These are phyloP conservation scores for Trissolcus japonicus DNA, from an alignment of 2,888 invertebrate species.

Conservation along the genomic window DNA sequence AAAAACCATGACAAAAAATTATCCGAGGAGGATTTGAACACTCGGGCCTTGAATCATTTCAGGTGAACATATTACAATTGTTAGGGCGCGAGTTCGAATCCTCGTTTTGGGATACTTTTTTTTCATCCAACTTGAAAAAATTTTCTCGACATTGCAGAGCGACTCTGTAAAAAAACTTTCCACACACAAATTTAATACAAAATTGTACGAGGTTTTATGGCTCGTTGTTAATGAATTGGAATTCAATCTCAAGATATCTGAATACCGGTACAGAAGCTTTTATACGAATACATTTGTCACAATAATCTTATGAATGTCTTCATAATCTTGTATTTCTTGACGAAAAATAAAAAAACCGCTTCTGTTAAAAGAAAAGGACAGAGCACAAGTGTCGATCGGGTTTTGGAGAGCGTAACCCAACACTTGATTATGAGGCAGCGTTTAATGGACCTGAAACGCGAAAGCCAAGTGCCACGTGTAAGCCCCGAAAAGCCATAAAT, in stretches of 20 bases:
- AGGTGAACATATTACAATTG: no score
- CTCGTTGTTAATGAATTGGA: no score
- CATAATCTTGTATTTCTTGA: constrained; percentile 19
- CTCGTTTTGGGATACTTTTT: no score
- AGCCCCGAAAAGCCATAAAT: constrained; percentile 17
- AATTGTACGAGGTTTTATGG: no score
- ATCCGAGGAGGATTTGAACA: no score
- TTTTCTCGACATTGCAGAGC: no score
- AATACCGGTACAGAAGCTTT: constrained; percentile 8
- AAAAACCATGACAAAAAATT: no score
- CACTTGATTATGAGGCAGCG: constrained; percentile 13
- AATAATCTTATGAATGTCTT: constrained; percentile 21
- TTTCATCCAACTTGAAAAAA: no score
- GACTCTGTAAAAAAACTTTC: no score
- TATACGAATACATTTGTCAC: constrained; percentile 22
- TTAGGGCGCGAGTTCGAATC: no score
- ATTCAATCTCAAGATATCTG: neutral
- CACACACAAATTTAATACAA: no score
- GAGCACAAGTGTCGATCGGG: constrained; percentile 6
- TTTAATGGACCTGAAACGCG: constrained; percentile 26
- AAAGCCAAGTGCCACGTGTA: constrained; percentile 10
- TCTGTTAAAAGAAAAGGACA: neutral
- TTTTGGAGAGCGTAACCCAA: constrained; percentile 5
- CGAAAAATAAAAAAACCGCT: constrained; percentile 1
- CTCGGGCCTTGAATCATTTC: no score